Evolutionary conservation across 2,888 invertebrate genomes (phyloP), one percentile per base, ranked within the genome.

Genomic region (Malachius bipustulatus): DNA sequence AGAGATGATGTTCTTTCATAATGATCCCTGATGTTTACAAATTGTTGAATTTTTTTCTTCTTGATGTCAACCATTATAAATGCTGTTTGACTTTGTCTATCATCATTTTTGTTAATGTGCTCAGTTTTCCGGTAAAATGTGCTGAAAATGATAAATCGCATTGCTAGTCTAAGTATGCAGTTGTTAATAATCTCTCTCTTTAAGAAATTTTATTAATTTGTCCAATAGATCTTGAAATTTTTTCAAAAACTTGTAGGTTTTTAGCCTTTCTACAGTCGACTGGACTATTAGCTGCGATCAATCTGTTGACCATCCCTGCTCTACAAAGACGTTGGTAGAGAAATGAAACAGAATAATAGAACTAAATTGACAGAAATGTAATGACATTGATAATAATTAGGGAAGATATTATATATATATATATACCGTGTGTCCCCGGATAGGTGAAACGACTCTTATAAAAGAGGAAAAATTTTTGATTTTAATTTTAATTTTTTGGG

Each of bases 51-150:
- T 24, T 11, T 34, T 36, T 34, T 30, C 29, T 33, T 24, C 11
- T 34, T 14, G 11, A 34, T 29, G 32, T 32, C 16, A 32, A 32
- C 19, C 30, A 38, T 37, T 14, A 34, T 35, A 36, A 10, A 19
- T 29, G 12, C 16, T 33, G 31, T 33, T 35, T 35, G 16, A 35
- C 12, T 24, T 24, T 24, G 9, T 8, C 8, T 24, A 8, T 30
- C 32, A 32, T 36, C 36, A 32, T 31, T 31, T 35, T 16, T 31
- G 15, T 35, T 24, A 35, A 30, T 15, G 16, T 31, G 13, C 35
- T 33, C 16, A 35, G 30, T 30, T 35, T 33, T 30, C 32, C 32
- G n/a, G 30, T 30, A 24, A 35, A 31, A 35, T 34, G 30, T 31
- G 31, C 16, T 12, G 6, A 35, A 12, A 35, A 35, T 10, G 35